phyloP scores from a whole-genome alignment of 2,888 invertebrate species.

The Cryptocephalus primarius region DNA sequence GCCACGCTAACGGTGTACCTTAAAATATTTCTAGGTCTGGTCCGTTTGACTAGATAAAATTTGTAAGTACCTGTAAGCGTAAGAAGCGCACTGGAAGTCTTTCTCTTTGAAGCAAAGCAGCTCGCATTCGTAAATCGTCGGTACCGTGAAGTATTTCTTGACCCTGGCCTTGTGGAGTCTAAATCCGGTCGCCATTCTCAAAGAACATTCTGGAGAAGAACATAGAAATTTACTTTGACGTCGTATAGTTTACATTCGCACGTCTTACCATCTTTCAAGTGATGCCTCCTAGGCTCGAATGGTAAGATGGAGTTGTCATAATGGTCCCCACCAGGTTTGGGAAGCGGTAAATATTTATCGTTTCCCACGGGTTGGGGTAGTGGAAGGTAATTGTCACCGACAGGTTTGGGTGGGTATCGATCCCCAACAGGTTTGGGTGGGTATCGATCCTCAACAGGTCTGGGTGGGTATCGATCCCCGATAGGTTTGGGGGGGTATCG shows the following conservation, averaged over 20 bases:
- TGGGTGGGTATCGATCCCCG: no score
- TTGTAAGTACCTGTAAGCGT: slow-evolving; percentile 66
- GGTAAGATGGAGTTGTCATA: slow-evolving; percentile 23
- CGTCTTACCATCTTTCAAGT: no score
- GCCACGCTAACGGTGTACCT: slow-evolving; percentile 23
- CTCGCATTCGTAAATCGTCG: slow-evolving; percentile 67
- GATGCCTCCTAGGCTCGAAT: slow-evolving; percentile 18
- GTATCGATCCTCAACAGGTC: neutral
- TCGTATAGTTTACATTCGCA: no score
- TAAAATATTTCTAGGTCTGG: no score
- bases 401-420: neutral
- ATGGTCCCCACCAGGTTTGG: neutral
- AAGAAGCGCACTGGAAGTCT: slow-evolving; percentile 63
- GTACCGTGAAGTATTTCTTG: slow-evolving; percentile 51
- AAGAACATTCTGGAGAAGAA: slow-evolving; percentile 59
- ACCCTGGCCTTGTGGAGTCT: slow-evolving; percentile 58
- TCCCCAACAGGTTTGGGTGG: neutral
- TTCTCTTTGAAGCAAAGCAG: slow-evolving; percentile 59
- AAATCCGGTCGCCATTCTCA: slow-evolving; percentile 65
- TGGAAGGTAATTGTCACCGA: neutral
- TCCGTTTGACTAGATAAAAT: no score
- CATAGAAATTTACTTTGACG: neutral
- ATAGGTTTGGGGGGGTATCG: no score
- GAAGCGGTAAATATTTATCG: neutral
- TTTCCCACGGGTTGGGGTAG: neutral